Conservation (phyloP, 1,140 invertebrate genomes). For the Camponotus pennsylvanicus region DNA sequence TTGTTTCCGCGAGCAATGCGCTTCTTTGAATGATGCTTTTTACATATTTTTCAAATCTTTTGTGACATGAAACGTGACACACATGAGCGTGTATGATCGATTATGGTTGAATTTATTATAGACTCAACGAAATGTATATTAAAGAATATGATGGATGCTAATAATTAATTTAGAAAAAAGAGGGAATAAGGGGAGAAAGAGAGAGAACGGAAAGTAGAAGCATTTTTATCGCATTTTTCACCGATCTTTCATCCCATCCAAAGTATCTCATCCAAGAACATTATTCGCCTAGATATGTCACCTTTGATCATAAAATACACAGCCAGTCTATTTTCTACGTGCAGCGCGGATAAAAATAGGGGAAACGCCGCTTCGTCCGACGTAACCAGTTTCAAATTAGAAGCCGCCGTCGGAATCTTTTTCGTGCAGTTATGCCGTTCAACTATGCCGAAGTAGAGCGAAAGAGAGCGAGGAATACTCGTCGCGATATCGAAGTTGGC, state of each 20-base stretch:
- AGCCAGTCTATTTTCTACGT: constrained; percentile 32
- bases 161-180: neutral
- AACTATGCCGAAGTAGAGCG: neutral
- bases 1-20: neutral
- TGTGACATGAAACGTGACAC: neutral
- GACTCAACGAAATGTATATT: neutral
- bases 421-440: neutral
- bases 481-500: neutral
- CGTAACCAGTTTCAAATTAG: constrained; percentile 60
- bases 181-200: neutral
- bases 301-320: constrained; percentile 23
- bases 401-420: constrained; percentile 43
- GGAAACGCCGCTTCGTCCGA: constrained; percentile 29
- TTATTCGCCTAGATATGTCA: neutral
- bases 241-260: constrained; percentile 14
- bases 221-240: no score
- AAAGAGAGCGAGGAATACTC: constrained; percentile 22
- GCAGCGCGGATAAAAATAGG: constrained; percentile 35
- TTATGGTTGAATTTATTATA: neutral
- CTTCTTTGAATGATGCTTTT: neutral
- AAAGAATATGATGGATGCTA: neutral
- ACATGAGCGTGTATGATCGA: neutral
- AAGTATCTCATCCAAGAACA: neutral
- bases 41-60: neutral
- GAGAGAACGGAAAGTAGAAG: no score